phyloP scores from a whole-genome alignment of 1,140 invertebrate genomes.

The Aphis gossypii region DNA sequence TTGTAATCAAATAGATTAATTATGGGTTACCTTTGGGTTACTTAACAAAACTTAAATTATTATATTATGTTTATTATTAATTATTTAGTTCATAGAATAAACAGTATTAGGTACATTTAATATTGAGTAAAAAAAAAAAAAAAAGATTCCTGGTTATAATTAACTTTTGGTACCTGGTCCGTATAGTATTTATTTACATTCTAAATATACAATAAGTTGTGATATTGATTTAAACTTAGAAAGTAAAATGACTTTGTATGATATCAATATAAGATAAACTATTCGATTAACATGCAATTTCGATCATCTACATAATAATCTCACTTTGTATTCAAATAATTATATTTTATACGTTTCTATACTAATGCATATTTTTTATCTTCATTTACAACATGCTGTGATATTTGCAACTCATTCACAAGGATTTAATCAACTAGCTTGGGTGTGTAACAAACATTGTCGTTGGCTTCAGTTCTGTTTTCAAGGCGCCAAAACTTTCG shows the following conservation, averaged over 20 bases:
- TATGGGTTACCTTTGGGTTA: no score
- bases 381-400: not conserved
- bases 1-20: no score
- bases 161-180: no score
- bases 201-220: not conserved
- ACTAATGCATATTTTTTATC: not conserved
- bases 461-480: slow-evolving; percentile 21
- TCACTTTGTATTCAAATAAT: not conserved
- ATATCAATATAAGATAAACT: not conserved
- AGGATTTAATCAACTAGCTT: slow-evolving; percentile 22
- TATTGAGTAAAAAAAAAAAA: not conserved
- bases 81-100: not conserved
- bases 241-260: not conserved
- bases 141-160: not conserved
- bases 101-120: not conserved
- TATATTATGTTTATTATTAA: no score
- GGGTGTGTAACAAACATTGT: not conserved
- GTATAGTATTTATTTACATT: no score
- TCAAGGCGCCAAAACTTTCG: slow-evolving; percentile 35
- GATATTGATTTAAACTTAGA: not conserved
- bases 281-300: not conserved
- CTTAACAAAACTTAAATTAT: no score
- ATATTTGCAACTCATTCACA: not conserved
- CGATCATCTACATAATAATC: not conserved
- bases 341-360: not conserved